Base-by-base conservation (phyloP, 2,888 invertebrate species). In the Argyresthia goedartella region DNA sequence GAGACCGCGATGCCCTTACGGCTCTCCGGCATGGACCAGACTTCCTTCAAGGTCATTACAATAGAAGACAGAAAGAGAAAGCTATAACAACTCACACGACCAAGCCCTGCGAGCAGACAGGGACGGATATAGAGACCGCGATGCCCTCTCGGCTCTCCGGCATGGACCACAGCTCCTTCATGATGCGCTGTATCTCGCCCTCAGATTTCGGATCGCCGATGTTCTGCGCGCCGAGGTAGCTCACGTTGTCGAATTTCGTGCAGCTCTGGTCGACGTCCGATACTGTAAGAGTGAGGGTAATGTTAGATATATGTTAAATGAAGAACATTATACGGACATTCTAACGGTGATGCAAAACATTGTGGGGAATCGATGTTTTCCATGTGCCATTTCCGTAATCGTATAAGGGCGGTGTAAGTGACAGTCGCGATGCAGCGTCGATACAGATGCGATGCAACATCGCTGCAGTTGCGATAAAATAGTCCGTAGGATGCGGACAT, bases 201-300 rank as follows among this genome's bases (percentile, higher is more conserved):
- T 98, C 97, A 15, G 95, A 96, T 74, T 97, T 94, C 0, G 98
- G 97, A 10, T 96, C 95, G 69, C 95, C 93, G 63, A 98, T 96
- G 60, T 93, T 92, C 52, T 96, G 95, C 10, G 96, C 94, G 45
- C 98, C 98, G 61, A 98, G 88, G 85, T 98, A 98, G 55, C 95
- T 95, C 45, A 98, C 95, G 0, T 96, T 95, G 67, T 95, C 93
- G 84, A 97, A 97, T 66, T 96, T 93, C 13, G 96, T 95, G 74
- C 95, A 95, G 59, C 95, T 95, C 81, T 95, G 95, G 75, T 94
- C 93, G 59, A 93, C 92, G 75, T 95, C 93, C 66, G 93, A 92
- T 73, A 93, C 92, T 89, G 78, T 48, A 43, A 42, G 9, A 33
- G 13, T 15, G 41, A 36, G 35, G 41, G 35, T 8, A 8, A 34